Conservation (phyloP, 2,888 invertebrate genomes). For the Drosophila monieri region DNA sequence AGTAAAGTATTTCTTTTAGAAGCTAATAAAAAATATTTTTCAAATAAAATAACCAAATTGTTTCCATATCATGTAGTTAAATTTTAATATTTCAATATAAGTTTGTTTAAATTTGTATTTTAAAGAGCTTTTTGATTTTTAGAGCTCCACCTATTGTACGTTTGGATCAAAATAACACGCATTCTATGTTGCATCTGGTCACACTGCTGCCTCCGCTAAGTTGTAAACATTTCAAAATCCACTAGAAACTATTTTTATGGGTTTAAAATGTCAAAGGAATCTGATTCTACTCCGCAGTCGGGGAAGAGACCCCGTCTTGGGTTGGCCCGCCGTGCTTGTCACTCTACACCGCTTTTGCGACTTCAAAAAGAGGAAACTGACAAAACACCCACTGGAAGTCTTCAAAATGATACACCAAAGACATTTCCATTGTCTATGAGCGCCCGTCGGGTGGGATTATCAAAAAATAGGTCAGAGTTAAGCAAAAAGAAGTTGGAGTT, state of each 20-base stretch:
- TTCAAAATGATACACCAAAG: slow-evolving; percentile 43
- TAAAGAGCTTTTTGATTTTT: no score
- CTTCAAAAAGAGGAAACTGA: slow-evolving; percentile 1
- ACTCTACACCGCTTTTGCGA: slow-evolving; percentile 52
- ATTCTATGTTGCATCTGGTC: neutral
- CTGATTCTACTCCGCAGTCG: slow-evolving; percentile 55
- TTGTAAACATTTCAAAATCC: slow-evolving; percentile 15
- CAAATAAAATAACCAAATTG: neutral
- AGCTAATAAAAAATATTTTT: slow-evolving; percentile 1
- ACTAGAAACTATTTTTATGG: neutral
- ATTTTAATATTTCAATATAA: neutral
- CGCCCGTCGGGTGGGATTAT: slow-evolving; percentile 18
- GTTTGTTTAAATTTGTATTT: neutral
- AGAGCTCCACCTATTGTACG: neutral
- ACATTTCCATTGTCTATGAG: slow-evolving; percentile 17
- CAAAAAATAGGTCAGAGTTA: slow-evolving; percentile 61
- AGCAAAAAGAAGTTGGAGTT: slow-evolving; percentile 72
- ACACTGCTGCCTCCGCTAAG: neutral
- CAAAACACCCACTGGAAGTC: neutral
- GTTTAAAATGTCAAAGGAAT: slow-evolving; percentile 42
- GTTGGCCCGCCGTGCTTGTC: slow-evolving; percentile 18
- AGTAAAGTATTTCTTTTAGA: neutral
- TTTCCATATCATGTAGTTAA: neutral
- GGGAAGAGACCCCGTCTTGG: slow-evolving; percentile 42
- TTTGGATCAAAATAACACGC: neutral